Evolutionary conservation across 2,797 vertebrate species (phyloP), one percentile per base, ranked within the genome.

Genomic region (Toxotes lorentzi): DNA sequence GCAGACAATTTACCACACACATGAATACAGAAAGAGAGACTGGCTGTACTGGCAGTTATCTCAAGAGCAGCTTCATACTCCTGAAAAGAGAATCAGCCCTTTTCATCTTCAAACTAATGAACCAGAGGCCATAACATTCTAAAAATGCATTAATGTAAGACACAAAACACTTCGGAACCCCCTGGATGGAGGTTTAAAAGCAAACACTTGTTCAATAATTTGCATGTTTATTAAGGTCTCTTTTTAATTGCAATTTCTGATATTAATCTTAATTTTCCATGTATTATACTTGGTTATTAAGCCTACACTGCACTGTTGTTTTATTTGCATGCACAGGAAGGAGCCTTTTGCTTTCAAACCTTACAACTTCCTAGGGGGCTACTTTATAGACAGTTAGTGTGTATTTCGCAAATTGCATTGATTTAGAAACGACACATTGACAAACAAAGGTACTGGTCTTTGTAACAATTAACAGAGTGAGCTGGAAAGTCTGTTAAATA

Each of bases 71-170:
- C 23, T 57, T 1, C 73, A 41, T 9, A 27, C 5, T 72, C 23
- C 21, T 71, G n/a, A 51, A 78, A 56, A 61, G 60, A 51, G 14
- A 72, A 73, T 63, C 43, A 24, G 10, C 40, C 16, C 2, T 50
- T 81, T 79, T 72, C 41, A 81, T 70, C 43, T 45, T 47, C 60
- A 71, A 60, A 59, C 43, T 58, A 78, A 78, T 73, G 14, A 70
- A 73, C 70, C 67, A 50, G 14, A 57, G 41, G 58, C 57, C 54
- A 23, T 48, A 61, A 38, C 48, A 50, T 50, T 45, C 34, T 14
- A 80, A 43, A 62, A 81, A 13, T 2, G 34, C 30, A 68, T 67
- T 35, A 43, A 48, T 63, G 17, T 34, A 51, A 70, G 27, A 59
- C 47, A 65, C 16, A 54, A 47, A 61, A 47, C 34, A 38, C 51